phyloP scores from a whole-genome alignment of 2,797 vertebrate genomes.

The Intellagama lesueurii region DNA sequence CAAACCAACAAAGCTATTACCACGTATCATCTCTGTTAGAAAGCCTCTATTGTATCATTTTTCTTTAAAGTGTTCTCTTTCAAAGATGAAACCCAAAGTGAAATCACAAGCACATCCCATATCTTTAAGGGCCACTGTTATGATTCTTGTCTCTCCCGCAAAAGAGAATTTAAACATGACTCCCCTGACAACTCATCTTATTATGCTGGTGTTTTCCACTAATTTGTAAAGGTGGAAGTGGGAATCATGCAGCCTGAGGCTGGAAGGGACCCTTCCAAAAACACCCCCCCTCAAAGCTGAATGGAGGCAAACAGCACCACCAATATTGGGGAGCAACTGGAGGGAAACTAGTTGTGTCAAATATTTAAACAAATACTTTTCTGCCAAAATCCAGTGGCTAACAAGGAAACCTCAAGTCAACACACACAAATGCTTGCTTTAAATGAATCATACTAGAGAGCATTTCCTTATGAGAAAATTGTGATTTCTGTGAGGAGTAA shows the following conservation, averaged over 20 bases:
- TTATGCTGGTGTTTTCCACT: background rate
- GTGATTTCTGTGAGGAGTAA: background rate
- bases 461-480: background rate
- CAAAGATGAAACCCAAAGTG: background rate
- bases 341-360: too few species aligned
- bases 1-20: background rate
- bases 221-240: too few species aligned
- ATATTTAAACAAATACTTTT: too few species aligned
- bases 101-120: background rate
- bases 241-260: too few species aligned
- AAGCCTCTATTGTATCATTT: background rate
- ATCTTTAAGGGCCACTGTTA: background rate
- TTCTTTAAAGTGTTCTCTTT: background rate
- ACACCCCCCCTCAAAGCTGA: too few species aligned
- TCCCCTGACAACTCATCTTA: background rate
- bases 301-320: too few species aligned
- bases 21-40: background rate
- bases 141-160: background rate
- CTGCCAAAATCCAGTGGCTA: too few species aligned
- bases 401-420: too few species aligned
- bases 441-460: background rate
- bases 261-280: too few species aligned
- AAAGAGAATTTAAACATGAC: background rate
- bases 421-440: too few species aligned
- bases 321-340: too few species aligned